Base-by-base conservation (phyloP, 2,113 vertebrate species). In the Alosa alosa region DNA sequence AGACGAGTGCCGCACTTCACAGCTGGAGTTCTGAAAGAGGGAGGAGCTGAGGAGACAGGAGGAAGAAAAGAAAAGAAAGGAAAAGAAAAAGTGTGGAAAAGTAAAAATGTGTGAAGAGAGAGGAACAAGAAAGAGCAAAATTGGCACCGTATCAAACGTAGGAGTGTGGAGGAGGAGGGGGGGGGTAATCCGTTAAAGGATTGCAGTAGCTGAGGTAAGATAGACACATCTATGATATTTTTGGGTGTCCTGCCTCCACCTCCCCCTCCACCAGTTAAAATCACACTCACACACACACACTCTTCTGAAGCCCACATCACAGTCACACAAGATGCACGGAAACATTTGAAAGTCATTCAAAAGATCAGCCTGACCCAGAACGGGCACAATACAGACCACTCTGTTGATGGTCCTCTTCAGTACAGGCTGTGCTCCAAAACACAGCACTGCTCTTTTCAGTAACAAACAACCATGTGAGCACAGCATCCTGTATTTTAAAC, bases 111-210 rank as follows among this genome's bases (percentile, higher is more conserved):
- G 18, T 39, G 82, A 17, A 5, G 3, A 36, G 57, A 84, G 81
- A 84, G 25, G 68, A 52, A 39, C 83, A 55, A 3, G 68, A 41
- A 85, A 44, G 84, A 72, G 10, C 31, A 78, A 41, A 78, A 78
- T 41, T 86, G 87, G 86, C 81, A 86, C 52, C 81, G 81, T 89
- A 86, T 88, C 85, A 89, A 75, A 89, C 52, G 2, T 7, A 20
- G 84, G 44, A 22, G 84, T 41, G 57, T 18, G 5, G 81, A 46
- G 87, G 18, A 82, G 68, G 52, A 11, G 72, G 17, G 75, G 52
- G 81, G 36, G 41, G 60, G 55, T 89, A 85, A 85, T 87, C 82
- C n/a, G 55, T 83, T 50, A 89, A 82, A 78, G 88, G 81, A 86
- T 86, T 84, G 60, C 78, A 83, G 86, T 78, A 78, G 82, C 81